phyloP scores from a whole-genome alignment of 2,888 invertebrate genomes.

The Lepetodrilus schrolli region DNA sequence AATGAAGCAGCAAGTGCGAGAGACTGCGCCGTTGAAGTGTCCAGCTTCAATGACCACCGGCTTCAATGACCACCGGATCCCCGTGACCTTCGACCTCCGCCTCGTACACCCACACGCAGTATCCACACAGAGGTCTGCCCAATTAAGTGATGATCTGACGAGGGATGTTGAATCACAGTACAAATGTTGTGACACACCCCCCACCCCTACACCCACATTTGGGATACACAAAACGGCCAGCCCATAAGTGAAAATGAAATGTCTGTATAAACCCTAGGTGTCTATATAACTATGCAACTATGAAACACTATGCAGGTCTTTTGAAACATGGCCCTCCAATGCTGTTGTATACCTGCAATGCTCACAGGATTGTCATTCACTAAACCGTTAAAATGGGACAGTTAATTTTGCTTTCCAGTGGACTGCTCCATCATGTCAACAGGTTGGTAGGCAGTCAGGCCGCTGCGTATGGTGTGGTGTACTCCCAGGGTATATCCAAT shows the following conservation, averaged over 20 bases:
- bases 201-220: neutral
- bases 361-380: no score
- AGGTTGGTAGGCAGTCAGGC: no score
- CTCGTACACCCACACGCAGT: neutral
- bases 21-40: neutral
- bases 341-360: no score
- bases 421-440: no score
- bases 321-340: no score
- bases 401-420: no score
- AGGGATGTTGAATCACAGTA: neutral
- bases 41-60: neutral
- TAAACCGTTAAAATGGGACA: no score
- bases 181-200: neutral
- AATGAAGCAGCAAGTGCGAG: constrained; percentile 13
- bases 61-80: no score
- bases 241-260: neutral
- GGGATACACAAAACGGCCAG: neutral
- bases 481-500: no score
- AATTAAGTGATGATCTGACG: neutral
- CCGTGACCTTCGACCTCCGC: neutral
- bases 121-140: neutral
- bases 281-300: no score
- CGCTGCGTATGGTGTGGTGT: no score
- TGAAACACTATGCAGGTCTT: neutral
- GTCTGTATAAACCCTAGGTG: neutral